Evolutionary conservation across 2,888 invertebrate genomes (phyloP), one percentile per base, ranked within the genome.

Genomic region (Cephus nigrinus): DNA sequence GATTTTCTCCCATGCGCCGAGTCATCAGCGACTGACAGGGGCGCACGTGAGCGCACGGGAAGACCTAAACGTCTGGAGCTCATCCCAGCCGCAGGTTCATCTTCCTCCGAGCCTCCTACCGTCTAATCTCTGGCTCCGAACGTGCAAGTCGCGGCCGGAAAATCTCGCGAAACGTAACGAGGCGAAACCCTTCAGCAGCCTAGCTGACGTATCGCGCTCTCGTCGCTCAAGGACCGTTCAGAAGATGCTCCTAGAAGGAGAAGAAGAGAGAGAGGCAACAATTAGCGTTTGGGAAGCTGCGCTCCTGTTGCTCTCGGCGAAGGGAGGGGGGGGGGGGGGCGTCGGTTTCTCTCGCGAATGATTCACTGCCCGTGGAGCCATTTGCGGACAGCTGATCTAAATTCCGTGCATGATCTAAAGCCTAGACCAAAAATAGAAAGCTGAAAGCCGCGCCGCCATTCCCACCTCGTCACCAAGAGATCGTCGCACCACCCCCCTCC

Each of bases 361-460:
- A 76, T 71, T 71, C 71, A 32, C 69, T 69, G 30, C n/a, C 12
- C 30, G 69, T 69, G 69, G 69, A 69, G 32, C 30, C 69, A 30
- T 69, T 69, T 5, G 69, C 69, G n/a, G 30, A 73, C 36, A 34
- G 75, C 72, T 73, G 76, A 76, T 76, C 78, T 78, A 75, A 78
- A 75, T 78, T 74, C 75, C 75, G 75, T 75, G 68, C 55, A 30
- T 69, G 69, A 69, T 69, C 69, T 69, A 69, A 69, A 12, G 69
- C 69, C 69, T 69, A 69, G 69, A 69, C 69, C 69, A 69, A 69
- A 69, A 69, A 69, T 69, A 30, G 69, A 69, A 69, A 69, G 69
- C 69, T 69, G 69, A 69, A 69, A 69, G 69, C 69, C 11, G 32
- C 69, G 12, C 69, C 30, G 69, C 69, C 69, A 69, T 69, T 69